These are phyloP conservation scores for Neosalanx taihuensis DNA, from an alignment of 2,797 vertebrate genomes.

Conservation along the genomic window DNA sequence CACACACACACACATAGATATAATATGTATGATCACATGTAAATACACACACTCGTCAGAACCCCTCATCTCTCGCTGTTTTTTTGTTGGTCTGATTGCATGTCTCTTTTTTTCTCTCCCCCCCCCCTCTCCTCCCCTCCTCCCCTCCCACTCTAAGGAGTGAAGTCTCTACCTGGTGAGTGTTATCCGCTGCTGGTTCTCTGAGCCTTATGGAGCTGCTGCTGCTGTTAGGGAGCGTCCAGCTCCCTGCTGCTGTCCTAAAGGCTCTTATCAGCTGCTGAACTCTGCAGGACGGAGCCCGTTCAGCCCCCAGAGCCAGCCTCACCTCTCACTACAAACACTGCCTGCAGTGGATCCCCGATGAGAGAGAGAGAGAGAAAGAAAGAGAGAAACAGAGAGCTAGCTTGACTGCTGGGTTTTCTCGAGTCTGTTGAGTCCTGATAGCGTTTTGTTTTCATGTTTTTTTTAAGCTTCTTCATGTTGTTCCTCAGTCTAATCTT, in stretches of 20 bases:
- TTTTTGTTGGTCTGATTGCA: neutral
- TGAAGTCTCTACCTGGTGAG: slow-evolving; percentile 48
- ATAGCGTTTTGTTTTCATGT: too few relatives aligned
- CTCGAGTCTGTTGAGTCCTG: too few relatives aligned
- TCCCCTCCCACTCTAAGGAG: slow-evolving; percentile 39
- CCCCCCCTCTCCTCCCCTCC: slow-evolving; percentile 9
- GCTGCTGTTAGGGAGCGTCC: neutral
- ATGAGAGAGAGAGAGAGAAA: too few relatives aligned
- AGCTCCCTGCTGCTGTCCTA: neutral
- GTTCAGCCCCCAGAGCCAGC: too few relatives aligned
- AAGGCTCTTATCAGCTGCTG: neutral
- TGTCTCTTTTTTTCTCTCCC: neutral
- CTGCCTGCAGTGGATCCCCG: slow-evolving; percentile 1
- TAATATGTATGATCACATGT: neutral
- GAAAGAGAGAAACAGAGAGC: too few relatives aligned
- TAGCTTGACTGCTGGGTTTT: too few relatives aligned
- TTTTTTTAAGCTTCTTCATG: neutral
- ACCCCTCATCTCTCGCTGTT: neutral
- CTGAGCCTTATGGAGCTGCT: neutral
- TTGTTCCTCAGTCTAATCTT: neutral
- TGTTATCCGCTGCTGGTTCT: slow-evolving; percentile 1
- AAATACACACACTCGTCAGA: neutral
- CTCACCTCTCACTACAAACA: neutral
- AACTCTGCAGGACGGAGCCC: neutral
- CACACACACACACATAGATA: neutral